Evolutionary conservation across 2,888 invertebrate species (phyloP).

Genomic region (Operophtera brumata): DNA sequence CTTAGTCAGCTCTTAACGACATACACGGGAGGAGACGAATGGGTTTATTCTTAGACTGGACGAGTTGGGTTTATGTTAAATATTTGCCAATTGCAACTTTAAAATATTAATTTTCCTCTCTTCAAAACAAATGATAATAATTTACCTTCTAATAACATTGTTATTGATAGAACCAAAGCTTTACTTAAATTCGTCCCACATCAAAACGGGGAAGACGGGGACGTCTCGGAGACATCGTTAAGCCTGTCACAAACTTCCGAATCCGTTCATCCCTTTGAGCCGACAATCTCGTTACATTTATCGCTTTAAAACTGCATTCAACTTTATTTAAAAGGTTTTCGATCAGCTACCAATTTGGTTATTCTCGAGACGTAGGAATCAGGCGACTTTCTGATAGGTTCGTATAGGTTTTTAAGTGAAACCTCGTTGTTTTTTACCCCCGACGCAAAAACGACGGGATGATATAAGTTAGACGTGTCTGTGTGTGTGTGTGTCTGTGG

Average conservation of each 20-base stretch:
- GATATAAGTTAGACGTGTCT: too few species aligned
- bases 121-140: not conserved
- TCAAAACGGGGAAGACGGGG: not conserved
- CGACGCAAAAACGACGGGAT: too few species aligned
- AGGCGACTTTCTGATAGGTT: too few species aligned
- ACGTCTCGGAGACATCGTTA: conserved; percentile 2
- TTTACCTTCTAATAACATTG: not conserved
- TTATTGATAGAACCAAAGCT: not conserved
- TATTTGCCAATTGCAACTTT: too few species aligned
- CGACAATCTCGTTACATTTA: conserved; percentile 17
- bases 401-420: too few species aligned
- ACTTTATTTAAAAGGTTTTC: conserved; percentile 5
- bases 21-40: too few species aligned
- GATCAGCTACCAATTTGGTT: not conserved
- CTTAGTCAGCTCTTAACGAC: too few species aligned
- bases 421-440: too few species aligned
- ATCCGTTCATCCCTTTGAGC: conserved; percentile 5
- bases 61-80: too few species aligned
- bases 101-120: not conserved
- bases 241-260: conserved; percentile 4
- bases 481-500: too few species aligned
- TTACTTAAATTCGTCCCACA: not conserved
- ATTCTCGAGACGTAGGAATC: too few species aligned
- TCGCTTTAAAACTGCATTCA: conserved; percentile 15
- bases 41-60: too few species aligned